These are phyloP conservation scores for Sebastes oblongus DNA, from an alignment of 2,797 vertebrate genomes.

Conservation along the genomic window DNA sequence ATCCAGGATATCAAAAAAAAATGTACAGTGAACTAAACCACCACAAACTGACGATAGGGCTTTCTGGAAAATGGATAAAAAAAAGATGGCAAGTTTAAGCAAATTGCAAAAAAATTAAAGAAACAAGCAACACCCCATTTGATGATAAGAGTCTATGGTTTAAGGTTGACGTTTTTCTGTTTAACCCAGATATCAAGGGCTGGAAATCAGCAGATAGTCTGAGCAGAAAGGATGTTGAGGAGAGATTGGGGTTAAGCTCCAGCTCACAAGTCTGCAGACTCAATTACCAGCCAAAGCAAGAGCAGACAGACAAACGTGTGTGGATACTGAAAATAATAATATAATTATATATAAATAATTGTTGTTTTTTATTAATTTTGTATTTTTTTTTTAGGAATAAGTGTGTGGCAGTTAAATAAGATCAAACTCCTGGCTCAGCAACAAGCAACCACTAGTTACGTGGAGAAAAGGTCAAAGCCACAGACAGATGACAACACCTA, in stretches of 20 bases:
- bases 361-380: no score
- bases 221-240: neutral
- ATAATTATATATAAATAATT: no score
- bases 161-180: neutral
- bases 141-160: neutral
- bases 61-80: neutral
- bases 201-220: neutral
- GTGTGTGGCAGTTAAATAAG: neutral
- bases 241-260: conserved; percentile 53
- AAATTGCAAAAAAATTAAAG: neutral
- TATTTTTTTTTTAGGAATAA: no score
- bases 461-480: conserved; percentile 1
- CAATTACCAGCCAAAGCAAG: neutral
- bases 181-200: neutral
- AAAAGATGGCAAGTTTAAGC: neutral
- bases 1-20: neutral
- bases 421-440: neutral
- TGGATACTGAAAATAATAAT: neutral
- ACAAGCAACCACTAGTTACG: neutral
- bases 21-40: no score
- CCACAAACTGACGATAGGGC: neutral
- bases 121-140: neutral
- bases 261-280: conserved; percentile 31
- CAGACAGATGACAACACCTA: neutral
- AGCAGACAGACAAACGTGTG: neutral